phyloP scores from a whole-genome alignment of 2,113 vertebrate species.

The Pseudonaja textilis region DNA sequence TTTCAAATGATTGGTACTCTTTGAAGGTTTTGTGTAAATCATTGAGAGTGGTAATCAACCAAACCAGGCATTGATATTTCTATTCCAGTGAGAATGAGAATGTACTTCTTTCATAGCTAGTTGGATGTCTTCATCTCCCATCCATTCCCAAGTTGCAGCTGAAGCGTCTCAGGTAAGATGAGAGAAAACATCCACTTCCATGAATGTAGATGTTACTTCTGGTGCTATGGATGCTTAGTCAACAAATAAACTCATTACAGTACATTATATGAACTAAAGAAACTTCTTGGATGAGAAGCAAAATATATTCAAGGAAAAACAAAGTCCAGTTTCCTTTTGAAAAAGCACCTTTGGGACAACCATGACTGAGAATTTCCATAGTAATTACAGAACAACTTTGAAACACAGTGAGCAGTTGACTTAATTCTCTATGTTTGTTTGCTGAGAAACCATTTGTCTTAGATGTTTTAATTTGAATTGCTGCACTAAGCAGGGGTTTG shows the following conservation, averaged over 20 bases:
- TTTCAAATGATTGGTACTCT: background rate
- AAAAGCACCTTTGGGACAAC: background rate
- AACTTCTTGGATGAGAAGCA: background rate
- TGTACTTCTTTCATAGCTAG: background rate
- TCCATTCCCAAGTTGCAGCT: background rate
- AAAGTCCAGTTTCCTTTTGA: background rate
- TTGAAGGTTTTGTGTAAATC: background rate
- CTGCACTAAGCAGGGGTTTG: background rate
- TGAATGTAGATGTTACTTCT: background rate
- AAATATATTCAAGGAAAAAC: background rate
- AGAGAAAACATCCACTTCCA: background rate
- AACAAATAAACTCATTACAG: background rate
- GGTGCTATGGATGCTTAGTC: background rate
- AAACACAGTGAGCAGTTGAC: background rate
- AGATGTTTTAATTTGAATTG: background rate
- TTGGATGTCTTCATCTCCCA: background rate
- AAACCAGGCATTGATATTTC: background rate
- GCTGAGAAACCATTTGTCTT: background rate
- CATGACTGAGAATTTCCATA: background rate
- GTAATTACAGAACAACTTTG: background rate
- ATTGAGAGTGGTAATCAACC: background rate
- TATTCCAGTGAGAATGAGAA: background rate
- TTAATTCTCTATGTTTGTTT: background rate
- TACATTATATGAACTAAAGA: background rate
- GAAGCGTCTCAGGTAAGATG: background rate